These are phyloP conservation scores for Xylocampa areola DNA, from an alignment of 2,888 invertebrate genomes.

Conservation along the genomic window DNA sequence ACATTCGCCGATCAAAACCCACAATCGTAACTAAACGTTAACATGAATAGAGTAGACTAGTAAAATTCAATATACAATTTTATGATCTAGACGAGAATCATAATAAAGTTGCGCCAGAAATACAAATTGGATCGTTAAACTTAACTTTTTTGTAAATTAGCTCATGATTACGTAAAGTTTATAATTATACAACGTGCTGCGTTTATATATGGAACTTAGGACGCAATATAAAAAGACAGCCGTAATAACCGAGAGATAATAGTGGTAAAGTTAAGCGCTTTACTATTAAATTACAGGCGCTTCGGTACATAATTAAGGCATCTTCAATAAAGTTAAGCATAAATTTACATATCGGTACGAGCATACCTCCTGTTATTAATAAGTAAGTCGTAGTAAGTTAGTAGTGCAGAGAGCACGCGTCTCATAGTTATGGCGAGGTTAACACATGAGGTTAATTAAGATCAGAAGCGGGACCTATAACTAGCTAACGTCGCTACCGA, in stretches of 20 bases:
- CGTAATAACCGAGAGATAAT: conserved; percentile 35
- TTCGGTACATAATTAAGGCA: conserved; percentile 75
- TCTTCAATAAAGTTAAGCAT: conserved; percentile 80
- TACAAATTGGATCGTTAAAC: conserved; percentile 35
- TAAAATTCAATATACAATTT: conserved; percentile 44
- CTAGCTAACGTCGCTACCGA: conserved; percentile 78
- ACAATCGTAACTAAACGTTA: conserved; percentile 31
- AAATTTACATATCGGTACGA: conserved; percentile 80
- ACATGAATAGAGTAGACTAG: conserved; percentile 29
- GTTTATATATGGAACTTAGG: conserved; percentile 25
- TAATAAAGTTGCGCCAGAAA: conserved; percentile 41
- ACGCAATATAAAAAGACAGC: conserved; percentile 14
- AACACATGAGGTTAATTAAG: conserved; percentile 89
- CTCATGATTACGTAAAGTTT: conserved; percentile 23
- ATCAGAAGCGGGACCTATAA: conserved; percentile 83
- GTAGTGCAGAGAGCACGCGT: conserved; percentile 72
- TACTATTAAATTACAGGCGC: conserved; percentile 65
- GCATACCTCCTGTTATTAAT: conserved; percentile 77
- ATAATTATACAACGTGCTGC: conserved; percentile 16
- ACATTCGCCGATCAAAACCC: conserved; percentile 34
- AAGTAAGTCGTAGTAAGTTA: conserved; percentile 76
- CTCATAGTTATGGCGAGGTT: conserved; percentile 83
- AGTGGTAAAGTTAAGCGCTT: conserved; percentile 63
- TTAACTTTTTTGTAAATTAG: conserved; percentile 18
- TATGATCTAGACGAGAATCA: conserved; percentile 30